Evolutionary conservation across 1,140 invertebrate species (phyloP), one percentile per base, ranked within the genome.

Genomic region (Apocrypta bakeri): DNA sequence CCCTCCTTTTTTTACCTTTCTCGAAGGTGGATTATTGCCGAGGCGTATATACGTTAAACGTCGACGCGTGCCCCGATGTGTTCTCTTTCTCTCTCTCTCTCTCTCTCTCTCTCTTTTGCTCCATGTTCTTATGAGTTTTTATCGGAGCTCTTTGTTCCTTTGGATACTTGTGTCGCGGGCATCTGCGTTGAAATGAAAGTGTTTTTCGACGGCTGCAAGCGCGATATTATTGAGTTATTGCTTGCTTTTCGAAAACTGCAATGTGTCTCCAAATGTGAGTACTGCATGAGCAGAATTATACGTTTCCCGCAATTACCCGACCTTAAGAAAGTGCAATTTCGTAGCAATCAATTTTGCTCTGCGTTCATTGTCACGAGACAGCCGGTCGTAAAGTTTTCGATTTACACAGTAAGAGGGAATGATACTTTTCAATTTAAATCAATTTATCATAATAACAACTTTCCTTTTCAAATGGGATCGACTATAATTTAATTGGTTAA

Each of bases 51-150:
- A 27, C 1, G 27, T 72, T 79, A 72, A 79, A 72, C 68, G 78
- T 72, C 68, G 78, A 72, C 78, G 78, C 78, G 78, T 79, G 78
- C 78, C 78, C n/a, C 27, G 24, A 64, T 56, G 48, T 56, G 27
- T 14, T 2, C 24, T 27, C 11, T 9, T 27, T 9, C 63, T 66
- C 63, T 25, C 63, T n/a, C n/a, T n/a, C n/a, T n/a, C n/a, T n/a
- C n/a, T n/a, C n/a, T n/a, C n/a, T n/a, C n/a, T n/a, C n/a, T n/a
- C 63, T 66, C 27, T 7, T 21, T 21, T 21, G 48, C 33, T 17
- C 21, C 7, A 2, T 17, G 48, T 17, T 56, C 48, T 56, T 17
- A 56, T 56, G 48, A 56, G 48, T 56, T 56, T 56, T n/a, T 56
- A 12, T 48, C 4, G 42, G 48, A 14, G 48, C 48, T 56, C 48